Evolutionary conservation across 1,140 invertebrate genomes (phyloP), one percentile per base, ranked within the genome.

Genomic region (Pinna nobilis): DNA sequence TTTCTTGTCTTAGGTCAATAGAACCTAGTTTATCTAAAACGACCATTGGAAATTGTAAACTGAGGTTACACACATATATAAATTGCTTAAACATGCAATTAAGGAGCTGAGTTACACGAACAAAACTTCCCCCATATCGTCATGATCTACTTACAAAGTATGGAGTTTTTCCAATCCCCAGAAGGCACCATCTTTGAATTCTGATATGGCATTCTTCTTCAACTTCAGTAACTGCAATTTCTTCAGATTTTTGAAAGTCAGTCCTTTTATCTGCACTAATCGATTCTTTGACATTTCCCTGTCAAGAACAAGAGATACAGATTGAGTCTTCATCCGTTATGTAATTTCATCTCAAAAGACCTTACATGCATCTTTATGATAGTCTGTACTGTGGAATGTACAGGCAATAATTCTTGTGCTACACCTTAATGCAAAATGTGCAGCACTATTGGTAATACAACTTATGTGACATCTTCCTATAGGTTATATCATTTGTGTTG

Each of bases 231-330:
- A 91, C 50, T 92, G 91, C 35, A 98, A 86, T 74, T 92, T 92
- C 47, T 91, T 90, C 53, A 97, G 89, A 20, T 93, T 93, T 85
- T 93, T 92, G 86, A 98, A 96, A 53, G 93, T 93, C 32, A 97
- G 90, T 64, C 93, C 93, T 82, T 94, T 94, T 55, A 98, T 94
- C 73, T 92, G 90, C 76, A 90, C 90, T 39, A 98, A 83, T 74
- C 93, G 92, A 87, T 97, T 98, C 77, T 93, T 92, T 86, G 94
- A 96, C 20, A 97, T 85, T 86, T 97, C 95, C 79, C 93, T 94
- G 87, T 70, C 78, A 72, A 50, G 90, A 90, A 74, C 85, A 74
- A 53, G 25, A 53, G 11, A 47, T 47, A 47, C 44, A 47, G 44
- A 18, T 15, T 47, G 2, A 20, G 20, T 47, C 20, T 47, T n/a